Conservation (phyloP, 2,113 vertebrate species). For the Azemiops feae region DNA sequence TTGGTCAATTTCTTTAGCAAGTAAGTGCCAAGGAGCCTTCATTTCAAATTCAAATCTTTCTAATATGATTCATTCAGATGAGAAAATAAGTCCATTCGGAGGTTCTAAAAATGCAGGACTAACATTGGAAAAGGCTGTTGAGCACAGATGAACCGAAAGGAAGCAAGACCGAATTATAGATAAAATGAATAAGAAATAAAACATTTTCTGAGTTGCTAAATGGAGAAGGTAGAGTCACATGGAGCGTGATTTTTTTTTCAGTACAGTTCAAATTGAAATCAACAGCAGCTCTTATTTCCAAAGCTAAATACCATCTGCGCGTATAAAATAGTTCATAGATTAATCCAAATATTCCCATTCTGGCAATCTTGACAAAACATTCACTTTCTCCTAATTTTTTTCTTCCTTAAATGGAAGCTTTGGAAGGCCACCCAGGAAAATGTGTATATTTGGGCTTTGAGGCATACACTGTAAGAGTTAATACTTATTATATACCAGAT, state of each 20-base stretch:
- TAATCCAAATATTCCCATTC: slow-evolving; percentile 68
- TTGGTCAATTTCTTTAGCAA: background rate
- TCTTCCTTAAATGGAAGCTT: slow-evolving; percentile 62
- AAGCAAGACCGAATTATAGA: slow-evolving; percentile 62
- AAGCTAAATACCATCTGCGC: slow-evolving; percentile 73
- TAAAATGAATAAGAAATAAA: slow-evolving; percentile 63
- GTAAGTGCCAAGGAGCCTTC: background rate
- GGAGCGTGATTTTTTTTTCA: slow-evolving; percentile 70
- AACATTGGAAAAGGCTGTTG: slow-evolving; percentile 50
- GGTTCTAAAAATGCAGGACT: background rate
- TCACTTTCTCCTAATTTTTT: slow-evolving; percentile 58
- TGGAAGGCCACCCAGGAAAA: slow-evolving; percentile 59
- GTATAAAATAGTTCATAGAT: slow-evolving; percentile 71
- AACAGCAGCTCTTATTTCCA: slow-evolving; percentile 68
- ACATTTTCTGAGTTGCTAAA: slow-evolving; percentile 68
- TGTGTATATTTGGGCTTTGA: slow-evolving; percentile 46
- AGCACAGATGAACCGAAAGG: slow-evolving; percentile 54
- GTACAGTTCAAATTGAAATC: slow-evolving; percentile 69
- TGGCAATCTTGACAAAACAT: slow-evolving; percentile 69
- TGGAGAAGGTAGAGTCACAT: slow-evolving; percentile 68
- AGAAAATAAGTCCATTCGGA: background rate
- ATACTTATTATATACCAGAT: slow-evolving; percentile 49
- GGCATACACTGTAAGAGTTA: slow-evolving; percentile 19
- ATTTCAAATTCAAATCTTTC: background rate
- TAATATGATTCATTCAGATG: background rate